Base-by-base conservation (phyloP, 2,797 vertebrate species). In the Dromococcyx pavoninus region DNA sequence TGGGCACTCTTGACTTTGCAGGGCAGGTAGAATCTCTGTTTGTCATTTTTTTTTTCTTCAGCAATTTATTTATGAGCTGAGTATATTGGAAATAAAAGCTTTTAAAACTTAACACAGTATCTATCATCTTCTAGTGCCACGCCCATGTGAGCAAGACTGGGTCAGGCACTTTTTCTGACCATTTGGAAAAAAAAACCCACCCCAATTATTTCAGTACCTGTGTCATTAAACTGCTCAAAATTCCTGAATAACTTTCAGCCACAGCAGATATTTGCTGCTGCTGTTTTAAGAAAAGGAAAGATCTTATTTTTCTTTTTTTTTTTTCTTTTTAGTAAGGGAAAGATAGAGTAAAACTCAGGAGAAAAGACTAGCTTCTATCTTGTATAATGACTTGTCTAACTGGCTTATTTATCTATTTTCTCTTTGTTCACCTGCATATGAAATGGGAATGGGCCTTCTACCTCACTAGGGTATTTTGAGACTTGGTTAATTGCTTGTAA, bases 401-500 rank as follows among this genome's bases (percentile, higher is more conserved):
- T 78, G 70, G 69, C 32, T 69, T 51, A 51, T 39, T 54, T 78
- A 77, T 5, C 11, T 75, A 3, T 56, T 94, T 91, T 86, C 22
- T 78, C 5, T 87, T 76, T 92, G 66, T 43, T 30, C 43, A 76
- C 15, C 74, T 91, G 30, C 44, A 66, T 90, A n/a, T 82, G 89
- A 89, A 82, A 83, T 32, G 12, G 4, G 25, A 62, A 71, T 13
- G 7, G 69, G 72, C 75, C 57, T 86, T 88, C 61, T 81, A 46
- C 32, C n/a, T 81, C 39, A 48, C 72, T 58, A 89, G 18, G 17
- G 25, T 72, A 86, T 91, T 90, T 72, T 77, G n/a, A 86, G 50
- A 72, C n/a, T 84, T 88, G 39, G 14, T 88, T 91, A 96, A 91
- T 86, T 92, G 54, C 58, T 72, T 88, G 17, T 61, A 75, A 89